Evolutionary conservation across 1,140 invertebrate genomes (phyloP).

Genomic region (Hypothenemus hampei): DNA sequence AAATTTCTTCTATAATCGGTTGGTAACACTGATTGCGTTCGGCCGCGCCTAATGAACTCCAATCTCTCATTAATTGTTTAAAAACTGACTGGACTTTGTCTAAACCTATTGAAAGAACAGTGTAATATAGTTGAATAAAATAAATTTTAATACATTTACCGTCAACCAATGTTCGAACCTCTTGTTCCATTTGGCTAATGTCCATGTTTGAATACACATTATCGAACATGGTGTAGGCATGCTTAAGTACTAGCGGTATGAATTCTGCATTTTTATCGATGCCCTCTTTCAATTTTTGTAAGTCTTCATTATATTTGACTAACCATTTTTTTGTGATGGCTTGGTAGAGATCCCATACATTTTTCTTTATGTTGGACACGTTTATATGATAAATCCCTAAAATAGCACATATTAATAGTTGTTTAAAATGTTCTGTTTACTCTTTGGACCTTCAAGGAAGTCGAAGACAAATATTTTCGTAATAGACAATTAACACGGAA

Average conservation of each 20-base stretch:
- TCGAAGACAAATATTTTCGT: no score
- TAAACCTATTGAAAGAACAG: conserved; percentile 43
- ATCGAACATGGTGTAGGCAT: conserved; percentile 80
- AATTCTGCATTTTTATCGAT: conserved; percentile 81
- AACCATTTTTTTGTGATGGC: conserved; percentile 72
- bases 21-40: conserved; percentile 87
- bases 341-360: conserved; percentile 69
- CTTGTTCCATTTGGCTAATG: conserved; percentile 40
- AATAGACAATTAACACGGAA: no score
- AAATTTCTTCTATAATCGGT: conserved; percentile 84
- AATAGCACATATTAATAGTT: no score
- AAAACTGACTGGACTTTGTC: conserved; percentile 89
- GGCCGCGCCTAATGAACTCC: conserved; percentile 76
- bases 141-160: no score
- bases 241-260: conserved; percentile 76
- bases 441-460: no score
- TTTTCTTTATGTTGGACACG: conserved; percentile 68
- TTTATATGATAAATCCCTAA: conserved; percentile 46
- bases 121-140: no score
- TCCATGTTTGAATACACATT: conserved; percentile 52
- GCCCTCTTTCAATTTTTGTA: conserved; percentile 68
- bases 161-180: conserved; percentile 39
- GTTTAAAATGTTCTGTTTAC: no score
- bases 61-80: conserved; percentile 94
- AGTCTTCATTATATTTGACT: conserved; percentile 67